Base-by-base conservation (phyloP, 2,797 vertebrate species). In the Pipistrellus pygmaeus region DNA sequence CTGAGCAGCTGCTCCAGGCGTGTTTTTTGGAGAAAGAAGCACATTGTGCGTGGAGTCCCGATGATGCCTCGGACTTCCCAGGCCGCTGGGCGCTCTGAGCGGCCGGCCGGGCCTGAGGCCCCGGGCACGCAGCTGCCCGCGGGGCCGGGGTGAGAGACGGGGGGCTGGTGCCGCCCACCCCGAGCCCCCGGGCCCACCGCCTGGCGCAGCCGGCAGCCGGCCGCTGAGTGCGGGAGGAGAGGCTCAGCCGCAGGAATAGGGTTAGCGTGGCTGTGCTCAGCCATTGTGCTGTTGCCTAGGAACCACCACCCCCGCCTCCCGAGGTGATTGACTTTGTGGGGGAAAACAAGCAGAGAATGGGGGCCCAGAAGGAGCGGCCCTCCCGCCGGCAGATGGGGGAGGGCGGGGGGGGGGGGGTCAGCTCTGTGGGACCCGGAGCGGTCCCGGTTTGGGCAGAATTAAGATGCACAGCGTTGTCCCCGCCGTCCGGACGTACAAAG, bases 51-150 rank as follows among this genome's bases (percentile, higher is more conserved):
- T 8, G 13, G 88, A 81, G 11, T 35, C 6, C 10, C 21, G 73
- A 60, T 8, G 73, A 53, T 6, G 9, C 10, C 15, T 0, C 21
- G 6, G 5, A 17, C 11, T 53, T 8, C 0, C 0, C 3, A 55
- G 48, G 30, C 35, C 8, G 4, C 17, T 30, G 17, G 30, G 53
- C 53, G 60, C 60, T 77, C 23, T 0, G 44, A 13, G 32, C 17
- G 21, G 0, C 4, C 17, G 21, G 0, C 4, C 3, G 21, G 6
- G 1, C 14, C 75, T 2, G 6, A 23, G 15, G 51, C 77, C 17
- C 20, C 0, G 0, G 35, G 32, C 21, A 8, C 27, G 1, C 12
- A 32, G 81, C 35, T 73, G 11, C 27, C 0, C 44, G 48, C 64
- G 41, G 60, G 72, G 60, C 9, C 23, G 53, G 53, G 25, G 41